Conservation (phyloP, 2,888 invertebrate species). For the Xylota segnis region DNA sequence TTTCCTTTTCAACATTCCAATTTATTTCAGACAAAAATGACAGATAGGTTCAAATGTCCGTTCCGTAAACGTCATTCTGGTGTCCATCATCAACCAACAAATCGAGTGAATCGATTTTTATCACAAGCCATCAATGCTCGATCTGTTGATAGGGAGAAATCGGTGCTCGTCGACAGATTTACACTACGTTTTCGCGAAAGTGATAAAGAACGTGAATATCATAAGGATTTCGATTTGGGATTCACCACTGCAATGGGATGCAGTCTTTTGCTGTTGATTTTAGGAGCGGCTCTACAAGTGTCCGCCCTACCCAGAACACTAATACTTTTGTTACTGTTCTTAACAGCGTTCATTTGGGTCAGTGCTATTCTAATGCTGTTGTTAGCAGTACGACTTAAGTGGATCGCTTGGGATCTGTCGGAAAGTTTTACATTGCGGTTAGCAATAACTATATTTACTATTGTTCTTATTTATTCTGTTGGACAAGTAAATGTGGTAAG, state of each 20-base stretch:
- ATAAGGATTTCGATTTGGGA: constrained; percentile 93
- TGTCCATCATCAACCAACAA: constrained; percentile 94
- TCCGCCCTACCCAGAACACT: constrained; percentile 93
- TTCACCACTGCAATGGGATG: constrained; percentile 93
- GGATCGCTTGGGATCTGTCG: constrained; percentile 94
- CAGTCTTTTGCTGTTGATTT: constrained; percentile 90
- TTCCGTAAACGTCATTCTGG: constrained; percentile 95
- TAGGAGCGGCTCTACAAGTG: constrained; percentile 90
- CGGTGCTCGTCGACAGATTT: constrained; percentile 93
- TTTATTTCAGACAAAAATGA: constrained; percentile 90
- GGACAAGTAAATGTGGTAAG: constrained; percentile 97
- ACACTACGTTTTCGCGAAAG: constrained; percentile 94
- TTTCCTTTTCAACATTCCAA: constrained; percentile 73
- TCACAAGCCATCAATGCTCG: constrained; percentile 96
- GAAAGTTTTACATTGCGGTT: constrained; percentile 92
- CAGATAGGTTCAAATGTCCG: constrained; percentile 94
- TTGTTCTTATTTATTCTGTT: constrained; percentile 93
- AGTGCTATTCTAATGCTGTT: constrained; percentile 93
- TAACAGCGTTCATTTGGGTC: constrained; percentile 96
- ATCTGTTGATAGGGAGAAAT: constrained; percentile 95
- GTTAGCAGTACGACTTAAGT: constrained; percentile 92
- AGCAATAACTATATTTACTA: constrained; percentile 94
- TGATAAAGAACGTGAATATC: constrained; percentile 95
- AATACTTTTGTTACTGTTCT: constrained; percentile 92
- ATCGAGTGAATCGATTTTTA: constrained; percentile 96